These are phyloP conservation scores for Hormiphora californensis DNA, from an alignment of 37 sponge, comb jelly and placozoan genomes.

Conservation along the genomic window DNA sequence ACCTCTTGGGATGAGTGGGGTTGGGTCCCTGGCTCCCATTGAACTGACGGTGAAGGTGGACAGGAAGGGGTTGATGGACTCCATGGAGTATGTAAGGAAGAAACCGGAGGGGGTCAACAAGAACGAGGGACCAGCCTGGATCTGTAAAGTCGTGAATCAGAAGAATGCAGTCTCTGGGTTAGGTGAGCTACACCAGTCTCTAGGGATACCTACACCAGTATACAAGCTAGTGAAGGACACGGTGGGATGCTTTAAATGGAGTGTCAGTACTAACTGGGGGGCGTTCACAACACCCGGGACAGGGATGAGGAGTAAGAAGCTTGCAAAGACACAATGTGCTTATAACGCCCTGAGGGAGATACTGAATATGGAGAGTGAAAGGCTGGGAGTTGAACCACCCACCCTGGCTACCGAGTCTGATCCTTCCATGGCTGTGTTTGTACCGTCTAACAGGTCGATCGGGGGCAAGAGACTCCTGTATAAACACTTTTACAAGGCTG, in stretches of 20 bases:
- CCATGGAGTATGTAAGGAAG: not conserved
- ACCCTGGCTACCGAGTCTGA: not conserved
- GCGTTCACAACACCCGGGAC: not conserved
- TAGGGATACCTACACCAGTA: conserved; percentile 34
- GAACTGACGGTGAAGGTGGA: conserved; percentile 17
- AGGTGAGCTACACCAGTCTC: conserved; percentile 10
- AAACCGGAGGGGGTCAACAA: conserved; percentile 28
- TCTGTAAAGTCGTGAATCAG: conserved; percentile 7
- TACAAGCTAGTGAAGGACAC: conserved; percentile 13
- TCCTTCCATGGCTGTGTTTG: not conserved
- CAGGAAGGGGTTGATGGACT: conserved; percentile 6
- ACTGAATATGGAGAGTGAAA: not conserved
- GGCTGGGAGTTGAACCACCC: not conserved
- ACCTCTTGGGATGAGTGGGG: conserved; percentile 21
- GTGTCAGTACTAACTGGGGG: conserved; percentile 13
- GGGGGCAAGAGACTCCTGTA: conserved; percentile 30
- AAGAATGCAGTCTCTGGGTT: conserved; percentile 17
- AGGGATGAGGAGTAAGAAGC: conserved; percentile 28
- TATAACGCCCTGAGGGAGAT: conserved; percentile 31
- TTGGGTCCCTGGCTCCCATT: conserved; percentile 20
- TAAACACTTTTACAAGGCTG: conserved; percentile 27
- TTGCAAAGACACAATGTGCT: conserved; percentile 42
- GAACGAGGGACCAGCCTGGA: conserved; percentile 31
- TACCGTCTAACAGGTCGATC: conserved; percentile 6
- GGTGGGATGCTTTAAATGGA: conserved; percentile 1